Evolutionary conservation across 2,888 invertebrate species (phyloP).

Genomic region (Willowsia nigromaculata): DNA sequence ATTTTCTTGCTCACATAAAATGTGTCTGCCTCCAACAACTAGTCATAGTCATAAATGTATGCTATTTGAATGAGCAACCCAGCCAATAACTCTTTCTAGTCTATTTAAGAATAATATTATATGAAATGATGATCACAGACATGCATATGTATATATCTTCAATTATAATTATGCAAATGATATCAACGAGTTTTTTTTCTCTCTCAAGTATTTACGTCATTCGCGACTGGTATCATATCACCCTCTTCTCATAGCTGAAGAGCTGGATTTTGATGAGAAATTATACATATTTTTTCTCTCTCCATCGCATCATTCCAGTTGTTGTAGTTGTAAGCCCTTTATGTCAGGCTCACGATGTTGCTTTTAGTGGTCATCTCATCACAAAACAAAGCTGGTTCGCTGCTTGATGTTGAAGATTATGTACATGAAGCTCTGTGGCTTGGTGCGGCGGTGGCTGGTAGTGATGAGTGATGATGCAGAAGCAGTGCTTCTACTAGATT

Average conservation of each 20-base stretch:
- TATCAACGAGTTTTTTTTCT: slow-evolving; percentile 50
- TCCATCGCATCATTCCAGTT: not conserved
- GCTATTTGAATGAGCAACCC: not conserved
- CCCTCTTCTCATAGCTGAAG: not conserved
- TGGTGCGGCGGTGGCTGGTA: not conserved
- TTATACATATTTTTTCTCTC: not conserved
- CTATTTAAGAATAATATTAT: not conserved
- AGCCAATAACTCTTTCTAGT: not conserved
- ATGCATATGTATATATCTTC: slow-evolving; percentile 9
- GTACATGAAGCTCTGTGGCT: not conserved
- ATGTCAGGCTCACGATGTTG: not conserved
- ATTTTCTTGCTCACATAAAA: not conserved
- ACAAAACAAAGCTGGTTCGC: not conserved
- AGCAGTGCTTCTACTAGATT: not conserved
- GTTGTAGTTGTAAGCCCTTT: not conserved
- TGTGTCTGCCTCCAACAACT: not conserved
- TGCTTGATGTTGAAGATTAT: not conserved
- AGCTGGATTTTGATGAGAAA: not conserved
- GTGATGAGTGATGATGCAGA: not conserved
- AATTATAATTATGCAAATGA: slow-evolving; percentile 60
- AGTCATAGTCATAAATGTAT: not conserved
- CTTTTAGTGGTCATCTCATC: not conserved
- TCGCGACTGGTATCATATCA: slow-evolving; percentile 10
- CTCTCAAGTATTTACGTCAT: slow-evolving; percentile 21
- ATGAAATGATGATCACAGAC: not conserved